These are phyloP conservation scores for Macropis europaea DNA, from an alignment of 2,888 invertebrate species.

Conservation along the genomic window DNA sequence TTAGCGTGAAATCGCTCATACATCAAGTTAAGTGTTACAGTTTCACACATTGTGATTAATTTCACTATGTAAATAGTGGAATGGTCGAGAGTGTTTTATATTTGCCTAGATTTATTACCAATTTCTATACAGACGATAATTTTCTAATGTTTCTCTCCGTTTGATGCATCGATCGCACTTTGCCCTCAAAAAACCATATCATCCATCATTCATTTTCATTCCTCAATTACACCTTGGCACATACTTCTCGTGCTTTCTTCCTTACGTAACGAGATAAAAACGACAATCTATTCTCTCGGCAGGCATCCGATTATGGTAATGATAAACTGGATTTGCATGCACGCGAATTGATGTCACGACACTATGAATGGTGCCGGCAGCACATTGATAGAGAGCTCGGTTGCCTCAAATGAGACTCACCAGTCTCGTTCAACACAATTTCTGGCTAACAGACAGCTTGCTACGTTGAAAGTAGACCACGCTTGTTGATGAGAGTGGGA, in stretches of 20 bases:
- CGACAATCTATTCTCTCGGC: not conserved
- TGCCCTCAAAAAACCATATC: not conserved
- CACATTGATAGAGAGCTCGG: constrained; percentile 1
- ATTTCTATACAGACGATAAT: not conserved
- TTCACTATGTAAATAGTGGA: too few species aligned
- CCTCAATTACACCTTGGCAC: not conserved
- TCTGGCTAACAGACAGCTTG: constrained; percentile 18
- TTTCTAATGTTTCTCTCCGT: not conserved
- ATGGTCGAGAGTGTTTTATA: too few species aligned
- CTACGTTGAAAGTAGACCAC: constrained; percentile 38
- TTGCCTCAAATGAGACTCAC: constrained; percentile 14
- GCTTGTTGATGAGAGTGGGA: constrained; percentile 34
- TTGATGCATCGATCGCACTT: not conserved
- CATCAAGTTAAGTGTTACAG: too few species aligned
- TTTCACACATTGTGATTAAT: too few species aligned
- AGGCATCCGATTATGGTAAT: constrained; percentile 28
- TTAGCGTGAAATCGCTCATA: too few species aligned
- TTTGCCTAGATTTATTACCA: not conserved
- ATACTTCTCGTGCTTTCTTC: not conserved
- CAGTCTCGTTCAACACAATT: constrained; percentile 38
- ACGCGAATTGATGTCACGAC: constrained; percentile 37
- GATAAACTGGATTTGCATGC: constrained; percentile 40
- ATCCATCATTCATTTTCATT: not conserved
- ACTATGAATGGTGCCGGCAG: constrained; percentile 4
- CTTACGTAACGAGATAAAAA: not conserved